These are phyloP conservation scores for Pedetes capensis DNA, from an alignment of 2,113 vertebrate genomes.

Conservation along the genomic window DNA sequence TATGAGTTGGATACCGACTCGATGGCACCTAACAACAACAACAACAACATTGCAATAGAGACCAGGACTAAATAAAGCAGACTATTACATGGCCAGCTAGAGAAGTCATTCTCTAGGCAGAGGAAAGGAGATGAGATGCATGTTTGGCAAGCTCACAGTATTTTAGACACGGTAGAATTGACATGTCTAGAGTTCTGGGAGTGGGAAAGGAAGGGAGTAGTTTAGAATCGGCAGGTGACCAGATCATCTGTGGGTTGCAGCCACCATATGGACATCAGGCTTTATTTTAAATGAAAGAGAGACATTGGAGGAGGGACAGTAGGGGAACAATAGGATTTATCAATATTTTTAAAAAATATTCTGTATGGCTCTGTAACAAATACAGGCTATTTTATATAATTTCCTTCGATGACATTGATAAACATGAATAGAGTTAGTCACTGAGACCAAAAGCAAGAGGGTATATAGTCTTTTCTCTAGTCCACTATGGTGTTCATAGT, in stretches of 20 bases:
- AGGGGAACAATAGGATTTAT: neutral
- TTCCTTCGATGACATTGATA: too few relatives aligned
- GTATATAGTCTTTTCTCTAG: too few relatives aligned
- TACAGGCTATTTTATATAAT: too few relatives aligned
- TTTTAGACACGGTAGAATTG: too few relatives aligned
- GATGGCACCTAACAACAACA: too few relatives aligned
- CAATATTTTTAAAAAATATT: neutral
- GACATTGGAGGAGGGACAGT: neutral
- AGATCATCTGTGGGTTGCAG: too few relatives aligned
- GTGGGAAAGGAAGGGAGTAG: too few relatives aligned
- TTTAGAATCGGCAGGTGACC: too few relatives aligned
- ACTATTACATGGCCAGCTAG: fast-evolving
- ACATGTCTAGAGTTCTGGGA: neutral
- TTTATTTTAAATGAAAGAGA: neutral
- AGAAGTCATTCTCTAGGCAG: neutral
- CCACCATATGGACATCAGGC: neutral
- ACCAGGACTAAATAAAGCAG: too few relatives aligned
- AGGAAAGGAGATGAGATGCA: fast-evolving
- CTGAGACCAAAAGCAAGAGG: neutral
- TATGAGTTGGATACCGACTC: too few relatives aligned
- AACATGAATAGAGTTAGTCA: neutral
- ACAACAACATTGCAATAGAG: too few relatives aligned
- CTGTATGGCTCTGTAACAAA: neutral
- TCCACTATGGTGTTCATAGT: neutral
- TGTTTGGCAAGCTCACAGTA: neutral